Evolutionary conservation across 2,113 vertebrate genomes (phyloP).

Genomic region (Aythya baeri): DNA sequence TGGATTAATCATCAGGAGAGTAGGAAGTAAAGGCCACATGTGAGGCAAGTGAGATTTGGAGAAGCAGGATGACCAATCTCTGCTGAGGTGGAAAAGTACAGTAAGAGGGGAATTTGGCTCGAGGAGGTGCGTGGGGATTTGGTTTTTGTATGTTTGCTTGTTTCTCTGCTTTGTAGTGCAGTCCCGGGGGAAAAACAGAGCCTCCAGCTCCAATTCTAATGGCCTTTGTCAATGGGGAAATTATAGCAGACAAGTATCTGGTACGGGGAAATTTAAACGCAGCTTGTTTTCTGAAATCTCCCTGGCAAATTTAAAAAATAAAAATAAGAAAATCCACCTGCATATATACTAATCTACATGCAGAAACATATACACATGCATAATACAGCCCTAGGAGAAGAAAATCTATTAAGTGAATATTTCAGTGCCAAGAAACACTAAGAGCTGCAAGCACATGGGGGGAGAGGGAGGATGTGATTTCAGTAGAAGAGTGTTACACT

Average conservation of each 20-base stretch:
- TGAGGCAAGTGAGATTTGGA: background rate
- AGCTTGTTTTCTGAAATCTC: background rate
- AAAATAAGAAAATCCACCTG: background rate
- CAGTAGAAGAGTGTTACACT: background rate
- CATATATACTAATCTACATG: background rate
- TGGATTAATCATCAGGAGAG: background rate
- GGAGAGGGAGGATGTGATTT: background rate
- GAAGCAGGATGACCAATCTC: background rate
- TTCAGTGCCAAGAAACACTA: background rate
- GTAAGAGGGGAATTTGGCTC: background rate
- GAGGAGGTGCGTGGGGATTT: background rate
- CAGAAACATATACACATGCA: background rate
- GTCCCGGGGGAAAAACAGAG: background rate
- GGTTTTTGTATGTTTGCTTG: background rate
- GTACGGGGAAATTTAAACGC: background rate
- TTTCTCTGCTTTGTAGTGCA: background rate
- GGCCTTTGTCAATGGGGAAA: background rate
- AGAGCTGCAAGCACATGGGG: background rate
- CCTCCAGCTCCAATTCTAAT: background rate
- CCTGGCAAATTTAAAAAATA: background rate
- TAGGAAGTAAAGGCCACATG: background rate
- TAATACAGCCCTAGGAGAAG: background rate
- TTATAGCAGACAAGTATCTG: background rate
- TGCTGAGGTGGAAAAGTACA: background rate
- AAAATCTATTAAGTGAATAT: background rate